Base-by-base conservation (phyloP, 30 jellyfish, hydroid and myxozoan species). In the Pelagia noctiluca region DNA sequence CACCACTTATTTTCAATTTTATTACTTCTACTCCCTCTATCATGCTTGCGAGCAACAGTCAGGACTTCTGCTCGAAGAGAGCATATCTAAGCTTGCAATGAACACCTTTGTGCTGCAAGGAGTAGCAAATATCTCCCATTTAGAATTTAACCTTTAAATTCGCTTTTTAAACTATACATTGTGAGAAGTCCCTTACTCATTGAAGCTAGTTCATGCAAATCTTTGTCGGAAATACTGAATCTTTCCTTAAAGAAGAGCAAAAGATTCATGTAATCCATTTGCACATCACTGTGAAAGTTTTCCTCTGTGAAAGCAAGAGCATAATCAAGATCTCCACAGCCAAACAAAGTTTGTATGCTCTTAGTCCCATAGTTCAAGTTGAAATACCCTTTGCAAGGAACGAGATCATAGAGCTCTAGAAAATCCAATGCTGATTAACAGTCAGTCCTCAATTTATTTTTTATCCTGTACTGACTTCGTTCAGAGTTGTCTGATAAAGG, bases 1-100 rank as follows among this genome's bases (percentile, higher is more conserved):
- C 84, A 31, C 74, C 75, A 71, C n/a, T 31, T 12, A 71, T 31
- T 29, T 71, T 66, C 24, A 66, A 4, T 23, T 24, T 66, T 18
- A 66, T 13, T 5, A 42, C 57, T 42, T 42, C 57, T 16, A 8
- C 57, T 42, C 16, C 16, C 57, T 42, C 57, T 42, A 42, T 42
- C 16, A 42, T 42, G 16, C 57, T 42, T 42, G 57, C 57, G 16
- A 42, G 57, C 57, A 42, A 42, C 57, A 42, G 57, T 42, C 57
- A 16, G 57, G 57, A 42, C 57, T 5, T 16, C 57, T 42, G 57
- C 57, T 42, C 57, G 57, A 5, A 42, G 57, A 42, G 57, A 42
- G 57, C 57, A 42, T 42, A 8, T 42, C 57, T 42, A 42, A 42
- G 57, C 57, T 42, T 42, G 57, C 57, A 16, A 8, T 42, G 57